These are phyloP conservation scores for Dipodomys spectabilis DNA, from an alignment of 2,113 vertebrate species.

Conservation along the genomic window DNA sequence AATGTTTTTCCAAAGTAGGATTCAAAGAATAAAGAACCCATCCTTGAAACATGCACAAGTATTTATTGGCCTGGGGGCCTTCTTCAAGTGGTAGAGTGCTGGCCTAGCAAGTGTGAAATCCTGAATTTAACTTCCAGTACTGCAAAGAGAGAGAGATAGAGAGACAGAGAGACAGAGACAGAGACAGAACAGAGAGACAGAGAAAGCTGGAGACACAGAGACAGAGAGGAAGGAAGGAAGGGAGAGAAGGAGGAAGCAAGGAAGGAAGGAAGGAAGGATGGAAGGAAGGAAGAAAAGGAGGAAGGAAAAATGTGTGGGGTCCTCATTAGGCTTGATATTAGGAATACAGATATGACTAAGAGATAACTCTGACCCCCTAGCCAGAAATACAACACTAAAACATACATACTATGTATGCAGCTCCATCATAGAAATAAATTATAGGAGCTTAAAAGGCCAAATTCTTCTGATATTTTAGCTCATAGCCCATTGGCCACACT, in stretches of 20 bases:
- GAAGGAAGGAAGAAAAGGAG: too few relatives aligned
- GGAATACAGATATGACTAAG: conserved; percentile 3
- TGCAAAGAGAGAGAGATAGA: too few relatives aligned
- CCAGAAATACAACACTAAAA: conserved; percentile 42
- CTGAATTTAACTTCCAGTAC: too few relatives aligned
- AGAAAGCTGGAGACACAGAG: too few relatives aligned
- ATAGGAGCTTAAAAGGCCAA: conserved; percentile 36
- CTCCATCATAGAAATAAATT: conserved; percentile 56
- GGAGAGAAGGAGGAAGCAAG: too few relatives aligned
- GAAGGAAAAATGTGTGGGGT: too few relatives aligned
- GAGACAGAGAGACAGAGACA: too few relatives aligned
- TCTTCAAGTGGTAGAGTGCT: too few relatives aligned
- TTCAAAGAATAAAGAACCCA: neutral
- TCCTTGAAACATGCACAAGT: neutral
- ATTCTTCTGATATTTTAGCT: conserved; percentile 47
- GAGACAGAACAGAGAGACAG: too few relatives aligned
- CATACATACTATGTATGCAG: conserved; percentile 15
- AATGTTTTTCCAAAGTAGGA: neutral
- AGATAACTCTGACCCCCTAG: neutral
- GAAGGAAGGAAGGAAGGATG: too few relatives aligned
- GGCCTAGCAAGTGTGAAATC: too few relatives aligned
- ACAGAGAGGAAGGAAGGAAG: too few relatives aligned
- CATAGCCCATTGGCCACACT: neutral
- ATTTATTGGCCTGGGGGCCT: neutral
- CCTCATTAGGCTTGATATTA: neutral